Conservation (phyloP, 2,888 invertebrate species). For the Alitta virens region DNA sequence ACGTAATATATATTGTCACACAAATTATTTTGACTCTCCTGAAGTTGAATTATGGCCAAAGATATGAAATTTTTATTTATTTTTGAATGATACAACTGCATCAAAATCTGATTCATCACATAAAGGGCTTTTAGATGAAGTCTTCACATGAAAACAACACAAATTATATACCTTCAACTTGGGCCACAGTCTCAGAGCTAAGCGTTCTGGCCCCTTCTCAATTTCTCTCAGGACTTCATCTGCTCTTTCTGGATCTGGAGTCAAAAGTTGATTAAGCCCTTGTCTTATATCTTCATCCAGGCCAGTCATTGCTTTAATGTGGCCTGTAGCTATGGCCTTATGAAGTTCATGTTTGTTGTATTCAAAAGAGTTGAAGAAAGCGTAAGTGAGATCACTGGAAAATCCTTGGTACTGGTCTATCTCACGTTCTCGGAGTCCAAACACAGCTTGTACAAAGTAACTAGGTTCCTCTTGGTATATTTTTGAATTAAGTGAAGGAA, state of each 20-base stretch:
- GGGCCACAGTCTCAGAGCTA: neutral
- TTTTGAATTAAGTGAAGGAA: neutral
- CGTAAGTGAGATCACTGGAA: neutral
- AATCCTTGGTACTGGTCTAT: neutral
- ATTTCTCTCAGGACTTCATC: neutral
- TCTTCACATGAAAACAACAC: too few relatives aligned
- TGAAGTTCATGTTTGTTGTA: neutral
- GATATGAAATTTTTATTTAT: too few relatives aligned
- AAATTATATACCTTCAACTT: neutral
- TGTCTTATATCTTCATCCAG: neutral
- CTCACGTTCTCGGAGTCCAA: neutral
- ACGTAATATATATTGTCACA: too few relatives aligned
- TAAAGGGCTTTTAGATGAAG: too few relatives aligned
- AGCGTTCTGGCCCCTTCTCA: neutral
- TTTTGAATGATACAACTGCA: too few relatives aligned
- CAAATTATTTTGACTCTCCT: too few relatives aligned
- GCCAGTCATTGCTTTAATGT: neutral
- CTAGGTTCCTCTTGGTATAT: neutral
- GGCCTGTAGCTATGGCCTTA: neutral
- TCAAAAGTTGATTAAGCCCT: neutral
- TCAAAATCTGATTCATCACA: too few relatives aligned
- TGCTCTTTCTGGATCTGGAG: neutral
- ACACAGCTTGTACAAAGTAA: neutral
- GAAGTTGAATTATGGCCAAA: too few relatives aligned
- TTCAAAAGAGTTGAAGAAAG: neutral